Evolutionary conservation across 64 coral and sea anemone genomes (phyloP), one percentile per base, ranked within the genome.

Genomic region (Platygyra sinensis): DNA sequence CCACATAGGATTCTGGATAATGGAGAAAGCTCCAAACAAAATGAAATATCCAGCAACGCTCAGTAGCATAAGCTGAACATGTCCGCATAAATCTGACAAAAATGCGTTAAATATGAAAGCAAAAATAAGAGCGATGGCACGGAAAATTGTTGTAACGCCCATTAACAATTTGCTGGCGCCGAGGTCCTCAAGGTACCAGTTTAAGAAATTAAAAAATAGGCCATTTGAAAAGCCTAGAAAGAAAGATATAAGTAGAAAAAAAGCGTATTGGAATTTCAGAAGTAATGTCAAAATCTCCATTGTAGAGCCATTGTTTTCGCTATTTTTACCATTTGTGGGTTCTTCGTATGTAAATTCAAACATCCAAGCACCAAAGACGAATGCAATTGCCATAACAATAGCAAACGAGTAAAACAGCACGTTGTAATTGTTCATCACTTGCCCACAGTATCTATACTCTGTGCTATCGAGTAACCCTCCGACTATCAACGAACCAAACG

Each of bases 131-230:
- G 93, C 94, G 19, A 51, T 28, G 5, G 93, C 83, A 52, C 93
- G 80, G 27, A 98, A 85, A 13, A 86, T 80, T 15, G 93, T 98
- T 14, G 91, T 77, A 16, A 86, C 62, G 8, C 96, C 96, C 96
- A 98, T 98, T 15, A 98, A 64, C 11, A 83, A 52, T 75, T 98
- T 98, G 22, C 86, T 84, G 12, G 90, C 96, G 14, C 96, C 96
- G n/a, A 98, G 88, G 32, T 98, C 96, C 51, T 98, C 96, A 7
- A 98, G 83, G 30, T 91, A 95, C 94, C 96, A 98, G 73, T 98
- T 98, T 18, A 98, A 71, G 52, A 98, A 98, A 46, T 95, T 95
- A 73, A 93, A 93, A 75, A 95, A 86, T 50, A 88, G 51, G 31
- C 96, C 96, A 89, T 95, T 95, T 13, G 90, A 90, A 19, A 98